Evolutionary conservation across 2,113 vertebrate genomes (phyloP).

Genomic region (Colaptes auratus): DNA sequence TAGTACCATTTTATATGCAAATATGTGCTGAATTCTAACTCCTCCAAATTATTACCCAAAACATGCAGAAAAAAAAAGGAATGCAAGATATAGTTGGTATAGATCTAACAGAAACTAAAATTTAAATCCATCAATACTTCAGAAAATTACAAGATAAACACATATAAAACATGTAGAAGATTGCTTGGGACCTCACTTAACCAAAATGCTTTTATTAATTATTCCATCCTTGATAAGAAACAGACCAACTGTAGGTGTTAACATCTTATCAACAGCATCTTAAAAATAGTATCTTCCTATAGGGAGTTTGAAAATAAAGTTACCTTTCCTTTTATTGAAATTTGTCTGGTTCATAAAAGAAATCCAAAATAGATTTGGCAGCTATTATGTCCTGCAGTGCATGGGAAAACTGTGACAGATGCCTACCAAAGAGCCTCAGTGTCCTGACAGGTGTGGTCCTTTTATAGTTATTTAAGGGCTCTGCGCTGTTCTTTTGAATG

Average conservation of each 20-base stretch:
- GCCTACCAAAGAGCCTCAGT: background rate
- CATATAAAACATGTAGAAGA: background rate
- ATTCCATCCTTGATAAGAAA: background rate
- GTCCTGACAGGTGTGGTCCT: background rate
- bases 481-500: background rate
- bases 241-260: background rate
- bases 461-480: background rate
- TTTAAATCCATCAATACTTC: background rate
- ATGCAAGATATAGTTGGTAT: background rate
- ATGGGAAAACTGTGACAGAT: background rate
- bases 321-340: too few species aligned
- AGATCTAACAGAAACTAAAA: background rate
- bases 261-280: accelerated
- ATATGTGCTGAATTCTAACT: background rate
- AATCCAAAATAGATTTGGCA: background rate
- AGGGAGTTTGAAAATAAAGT: background rate
- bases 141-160: background rate
- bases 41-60: background rate
- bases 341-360: background rate
- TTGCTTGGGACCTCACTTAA: background rate
- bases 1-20: background rate
- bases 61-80: background rate
- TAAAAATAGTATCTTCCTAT: background rate
- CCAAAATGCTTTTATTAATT: background rate
- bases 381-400: background rate